phyloP scores from a whole-genome alignment of 2,888 invertebrate genomes.

The Odontomyia ornata region DNA sequence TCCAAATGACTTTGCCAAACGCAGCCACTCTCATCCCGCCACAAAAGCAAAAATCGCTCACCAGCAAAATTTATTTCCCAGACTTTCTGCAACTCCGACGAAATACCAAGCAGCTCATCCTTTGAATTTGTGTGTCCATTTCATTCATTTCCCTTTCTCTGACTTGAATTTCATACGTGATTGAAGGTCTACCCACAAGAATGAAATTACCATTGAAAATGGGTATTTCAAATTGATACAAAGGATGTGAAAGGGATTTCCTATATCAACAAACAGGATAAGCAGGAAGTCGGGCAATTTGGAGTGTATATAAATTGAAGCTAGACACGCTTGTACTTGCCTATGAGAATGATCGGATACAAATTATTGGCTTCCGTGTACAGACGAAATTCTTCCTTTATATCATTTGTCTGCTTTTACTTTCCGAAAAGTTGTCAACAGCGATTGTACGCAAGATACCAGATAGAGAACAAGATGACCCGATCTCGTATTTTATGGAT shows the following conservation, averaged over 20 bases:
- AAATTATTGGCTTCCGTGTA: conserved; percentile 11
- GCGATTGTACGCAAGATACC: not conserved
- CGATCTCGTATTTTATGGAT: conserved; percentile 46
- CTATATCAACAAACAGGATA: conserved; percentile 47
- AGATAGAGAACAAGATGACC: conserved; percentile 28
- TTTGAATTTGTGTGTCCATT: conserved; percentile 35
- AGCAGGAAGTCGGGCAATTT: conserved; percentile 49
- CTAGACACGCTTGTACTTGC: not conserved
- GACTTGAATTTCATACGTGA: not conserved
- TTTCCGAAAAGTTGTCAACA: conserved; percentile 24
- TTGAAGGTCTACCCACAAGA: conserved; percentile 15
- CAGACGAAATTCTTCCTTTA: conserved; percentile 13
- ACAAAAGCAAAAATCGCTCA: not conserved
- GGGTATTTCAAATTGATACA: conserved; percentile 34
- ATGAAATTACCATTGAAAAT: conserved; percentile 36
- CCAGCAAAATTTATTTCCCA: conserved; percentile 15
- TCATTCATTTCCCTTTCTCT: not conserved
- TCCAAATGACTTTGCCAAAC: conserved; percentile 10
- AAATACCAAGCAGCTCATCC: conserved; percentile 21
- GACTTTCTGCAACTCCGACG: conserved; percentile 17
- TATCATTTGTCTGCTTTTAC: conserved; percentile 2
- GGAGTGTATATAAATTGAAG: conserved; percentile 26
- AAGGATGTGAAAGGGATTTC: conserved; percentile 46
- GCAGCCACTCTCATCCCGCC: not conserved
- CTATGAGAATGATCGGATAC: conserved; percentile 17